Evolutionary conservation across 1,140 invertebrate genomes (phyloP).

Genomic region (Drosophila sproati): DNA sequence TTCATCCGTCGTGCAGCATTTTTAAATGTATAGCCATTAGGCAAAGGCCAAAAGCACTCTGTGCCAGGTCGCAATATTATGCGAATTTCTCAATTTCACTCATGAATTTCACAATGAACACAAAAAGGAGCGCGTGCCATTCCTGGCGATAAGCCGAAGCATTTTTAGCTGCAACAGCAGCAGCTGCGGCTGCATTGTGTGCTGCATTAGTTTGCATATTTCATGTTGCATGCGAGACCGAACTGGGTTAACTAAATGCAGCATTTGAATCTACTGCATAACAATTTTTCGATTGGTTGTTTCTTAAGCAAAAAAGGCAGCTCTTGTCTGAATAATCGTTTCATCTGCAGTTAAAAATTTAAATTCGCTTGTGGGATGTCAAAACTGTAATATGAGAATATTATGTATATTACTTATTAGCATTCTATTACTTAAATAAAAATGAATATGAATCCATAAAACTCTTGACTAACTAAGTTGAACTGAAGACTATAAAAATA

Average conservation of each 20-base stretch:
- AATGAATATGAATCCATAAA: not conserved
- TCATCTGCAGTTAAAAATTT: not conserved
- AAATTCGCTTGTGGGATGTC: not conserved
- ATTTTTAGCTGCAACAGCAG: conserved; percentile 21
- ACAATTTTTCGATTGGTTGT: conserved; percentile 48
- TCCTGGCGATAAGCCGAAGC: conserved; percentile 53
- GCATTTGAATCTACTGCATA: conserved; percentile 37
- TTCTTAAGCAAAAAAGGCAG: not conserved
- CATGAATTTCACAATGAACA: not conserved
- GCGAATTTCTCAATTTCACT: conserved; percentile 20
- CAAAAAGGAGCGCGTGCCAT: conserved; percentile 24
- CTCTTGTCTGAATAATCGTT: not conserved
- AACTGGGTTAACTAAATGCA: conserved; percentile 73
- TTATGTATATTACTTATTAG: not conserved
- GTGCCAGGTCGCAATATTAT: conserved; percentile 28
- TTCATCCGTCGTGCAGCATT: conserved; percentile 43
- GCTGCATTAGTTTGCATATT: conserved; percentile 70
- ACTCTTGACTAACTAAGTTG: not conserved
- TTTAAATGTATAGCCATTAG: conserved; percentile 68
- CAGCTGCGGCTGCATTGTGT: conserved; percentile 40
- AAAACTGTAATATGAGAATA: not conserved
- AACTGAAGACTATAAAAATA: not conserved
- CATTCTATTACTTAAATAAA: too few relatives aligned
- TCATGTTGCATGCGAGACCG: conserved; percentile 69
- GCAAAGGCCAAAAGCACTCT: conserved; percentile 22